These are phyloP conservation scores for Smittia aterrima DNA, from an alignment of 2,888 invertebrate genomes.

Conservation along the genomic window DNA sequence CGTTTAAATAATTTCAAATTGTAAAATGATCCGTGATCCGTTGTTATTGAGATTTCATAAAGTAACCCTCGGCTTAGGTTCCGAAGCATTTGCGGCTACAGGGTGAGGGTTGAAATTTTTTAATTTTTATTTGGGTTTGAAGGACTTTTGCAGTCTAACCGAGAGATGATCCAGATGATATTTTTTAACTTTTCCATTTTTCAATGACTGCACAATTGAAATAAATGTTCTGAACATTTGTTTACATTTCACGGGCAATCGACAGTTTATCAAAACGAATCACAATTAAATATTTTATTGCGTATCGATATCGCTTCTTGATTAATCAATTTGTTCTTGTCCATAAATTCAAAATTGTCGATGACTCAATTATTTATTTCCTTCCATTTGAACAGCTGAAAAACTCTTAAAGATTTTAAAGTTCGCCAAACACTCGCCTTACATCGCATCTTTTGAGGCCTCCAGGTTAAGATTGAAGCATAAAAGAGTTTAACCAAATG, in stretches of 20 bases:
- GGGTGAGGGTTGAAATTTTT: not conserved
- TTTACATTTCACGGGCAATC: slow-evolving; percentile 22
- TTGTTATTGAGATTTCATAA: slow-evolving; percentile 19
- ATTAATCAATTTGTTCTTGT: slow-evolving; percentile 32
- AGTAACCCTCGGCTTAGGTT: not conserved
- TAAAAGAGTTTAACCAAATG: too few relatives aligned
- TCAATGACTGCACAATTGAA: slow-evolving; percentile 1
- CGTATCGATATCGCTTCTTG: not conserved
- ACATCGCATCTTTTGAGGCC: too few relatives aligned
- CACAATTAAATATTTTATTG: slow-evolving; percentile 31
- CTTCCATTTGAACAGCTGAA: not conserved
- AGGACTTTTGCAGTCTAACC: too few relatives aligned
- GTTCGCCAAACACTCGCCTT: too few relatives aligned
- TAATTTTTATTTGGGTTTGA: not conserved
- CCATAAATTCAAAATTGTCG: slow-evolving; percentile 33
- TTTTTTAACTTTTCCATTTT: slow-evolving; percentile 15
- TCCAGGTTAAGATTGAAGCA: too few relatives aligned
- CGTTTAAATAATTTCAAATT: slow-evolving; percentile 35
- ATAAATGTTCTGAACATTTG: slow-evolving; percentile 29
- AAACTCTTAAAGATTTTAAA: too few relatives aligned
- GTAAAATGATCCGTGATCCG: slow-evolving; percentile 33
- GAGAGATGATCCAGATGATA: not conserved
- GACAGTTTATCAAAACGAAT: slow-evolving; percentile 24
- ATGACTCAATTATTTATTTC: not conserved
- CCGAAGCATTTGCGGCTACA: slow-evolving; percentile 1